Evolutionary conservation across 2,113 vertebrate genomes (phyloP), one percentile per base, ranked within the genome.

Genomic region (Rallus limicola): DNA sequence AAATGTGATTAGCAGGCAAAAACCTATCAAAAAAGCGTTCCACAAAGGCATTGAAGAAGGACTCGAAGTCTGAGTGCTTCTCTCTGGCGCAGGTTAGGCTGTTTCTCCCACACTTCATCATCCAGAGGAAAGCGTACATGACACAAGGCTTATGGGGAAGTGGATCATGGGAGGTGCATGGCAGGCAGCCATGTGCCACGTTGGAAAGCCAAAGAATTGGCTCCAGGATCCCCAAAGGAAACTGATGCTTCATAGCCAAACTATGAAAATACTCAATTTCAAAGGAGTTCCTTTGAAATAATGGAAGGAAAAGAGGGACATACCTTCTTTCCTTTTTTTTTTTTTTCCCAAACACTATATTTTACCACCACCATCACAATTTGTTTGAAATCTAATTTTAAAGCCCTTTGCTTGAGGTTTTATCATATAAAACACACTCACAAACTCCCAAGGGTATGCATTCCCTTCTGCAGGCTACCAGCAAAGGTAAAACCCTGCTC

Each of bases 131-230:
- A 79, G 20, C 20, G 8, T 4, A 13, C 4, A 25, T 8, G 13
- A 34, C 6, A 31, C 6, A 31, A 34, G 33, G 44, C 68, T 31
- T 17, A 31, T 0, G 0, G 24, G 42, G 44, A 60, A 26, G 16
- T 5, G 21, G 44, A 55, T 55, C 36, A 9, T 1, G 0, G 38
- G n/a, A 86, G 26, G 40, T 17, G 19, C 44, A 55, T 38, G n/a
- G 62, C 31, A 52, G n/a, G 62, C 31, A 52, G 33, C 16, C 33
- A 10, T 2, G 29, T 28, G 75, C 67, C 55, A 12, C 20, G 3
- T 11, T 52, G 59, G 29, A 71, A 25, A 82, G 21, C 48, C 13
- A 5, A n/a, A n/a, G n/a, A n/a, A n/a, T n/a, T n/a, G n/a, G n/a
- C n/a, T n/a, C n/a, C n/a, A n/a, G 13, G 71, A 56, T 29, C 65